These are phyloP conservation scores for Villa cingulata DNA, from an alignment of 2,888 invertebrate genomes.

Conservation along the genomic window DNA sequence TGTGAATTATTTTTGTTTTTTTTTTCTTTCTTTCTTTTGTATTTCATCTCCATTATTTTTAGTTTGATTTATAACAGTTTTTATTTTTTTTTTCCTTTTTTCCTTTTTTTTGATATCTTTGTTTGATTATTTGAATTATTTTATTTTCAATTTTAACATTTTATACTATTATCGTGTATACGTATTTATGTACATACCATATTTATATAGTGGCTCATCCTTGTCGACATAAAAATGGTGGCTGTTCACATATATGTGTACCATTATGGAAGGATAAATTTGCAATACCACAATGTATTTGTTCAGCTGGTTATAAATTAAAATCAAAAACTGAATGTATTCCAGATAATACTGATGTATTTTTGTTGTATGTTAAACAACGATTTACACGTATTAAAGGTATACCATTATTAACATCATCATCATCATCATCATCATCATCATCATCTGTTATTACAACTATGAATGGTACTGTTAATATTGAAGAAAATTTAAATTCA, in stretches of 20 bases:
- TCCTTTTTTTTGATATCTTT: background rate
- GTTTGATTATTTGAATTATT: background rate
- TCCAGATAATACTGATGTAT: slow-evolving; percentile 43
- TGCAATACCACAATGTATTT: slow-evolving; percentile 51
- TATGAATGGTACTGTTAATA: background rate
- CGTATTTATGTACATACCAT: slow-evolving; percentile 12
- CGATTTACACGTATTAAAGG: slow-evolving; percentile 59
- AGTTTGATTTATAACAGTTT: background rate
- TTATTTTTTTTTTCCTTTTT: background rate
- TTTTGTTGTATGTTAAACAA: slow-evolving; percentile 51
- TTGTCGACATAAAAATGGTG: slow-evolving; percentile 50
- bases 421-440: background rate
- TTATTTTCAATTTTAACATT: background rate
- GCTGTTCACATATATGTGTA: slow-evolving; percentile 66
- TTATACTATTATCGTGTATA: too few relatives aligned
- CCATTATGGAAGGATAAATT: slow-evolving; percentile 44
- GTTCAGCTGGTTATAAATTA: slow-evolving; percentile 56
- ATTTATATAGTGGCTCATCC: slow-evolving; percentile 57
- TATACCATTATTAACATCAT: slow-evolving; percentile 31
- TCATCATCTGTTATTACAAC: background rate
- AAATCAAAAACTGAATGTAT: slow-evolving; percentile 46
- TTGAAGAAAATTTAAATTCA: background rate
- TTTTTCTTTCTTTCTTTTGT: background rate
- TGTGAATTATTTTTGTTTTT: background rate
- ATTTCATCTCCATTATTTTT: too few relatives aligned